These are phyloP conservation scores for Craterocephalus amniculus DNA, from an alignment of 2,797 vertebrate genomes.

Conservation along the genomic window DNA sequence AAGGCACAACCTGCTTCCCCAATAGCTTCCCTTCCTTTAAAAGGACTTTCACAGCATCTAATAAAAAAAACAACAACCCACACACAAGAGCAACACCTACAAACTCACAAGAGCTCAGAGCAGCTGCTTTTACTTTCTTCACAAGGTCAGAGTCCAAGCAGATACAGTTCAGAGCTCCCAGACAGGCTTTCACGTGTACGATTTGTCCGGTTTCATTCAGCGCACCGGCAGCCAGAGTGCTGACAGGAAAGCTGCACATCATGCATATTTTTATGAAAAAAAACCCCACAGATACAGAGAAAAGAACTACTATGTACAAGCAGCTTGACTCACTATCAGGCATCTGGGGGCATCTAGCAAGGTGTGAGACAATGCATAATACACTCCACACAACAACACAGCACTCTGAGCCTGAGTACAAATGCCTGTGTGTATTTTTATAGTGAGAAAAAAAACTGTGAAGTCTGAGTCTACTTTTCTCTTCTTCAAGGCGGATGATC, in stretches of 20 bases:
- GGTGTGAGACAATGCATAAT: constrained; percentile 48
- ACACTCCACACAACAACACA: constrained; percentile 38
- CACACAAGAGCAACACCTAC: constrained; percentile 9
- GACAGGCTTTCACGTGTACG: constrained; percentile 17
- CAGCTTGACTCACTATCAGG: constrained; percentile 46
- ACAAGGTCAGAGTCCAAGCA: constrained; percentile 7
- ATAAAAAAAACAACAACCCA: constrained; percentile 29
- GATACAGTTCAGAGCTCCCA: constrained; percentile 5
- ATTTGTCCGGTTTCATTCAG: constrained; percentile 38
- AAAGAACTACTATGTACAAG: constrained; percentile 25
- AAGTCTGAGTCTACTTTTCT: constrained; percentile 37
- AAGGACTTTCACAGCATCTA: constrained; percentile 29
- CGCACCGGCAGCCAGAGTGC: constrained; percentile 9
- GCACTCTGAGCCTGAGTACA: constrained; percentile 26
- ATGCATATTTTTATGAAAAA: constrained; percentile 57
- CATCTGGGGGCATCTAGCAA: constrained; percentile 44
- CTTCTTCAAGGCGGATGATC: constrained; percentile 37
- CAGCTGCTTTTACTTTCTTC: constrained; percentile 20
- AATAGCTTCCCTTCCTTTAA: constrained; percentile 4
- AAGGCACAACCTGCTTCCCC: constrained; percentile 29
- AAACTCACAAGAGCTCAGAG: constrained; percentile 30
- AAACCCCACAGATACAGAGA: constrained; percentile 23
- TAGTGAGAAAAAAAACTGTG: constrained; percentile 36
- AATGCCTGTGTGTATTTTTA: constrained; percentile 34
- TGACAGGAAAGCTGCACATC: constrained; percentile 49